Conservation (phyloP, 1,140 invertebrate species). For the Drosophila yakuba region DNA sequence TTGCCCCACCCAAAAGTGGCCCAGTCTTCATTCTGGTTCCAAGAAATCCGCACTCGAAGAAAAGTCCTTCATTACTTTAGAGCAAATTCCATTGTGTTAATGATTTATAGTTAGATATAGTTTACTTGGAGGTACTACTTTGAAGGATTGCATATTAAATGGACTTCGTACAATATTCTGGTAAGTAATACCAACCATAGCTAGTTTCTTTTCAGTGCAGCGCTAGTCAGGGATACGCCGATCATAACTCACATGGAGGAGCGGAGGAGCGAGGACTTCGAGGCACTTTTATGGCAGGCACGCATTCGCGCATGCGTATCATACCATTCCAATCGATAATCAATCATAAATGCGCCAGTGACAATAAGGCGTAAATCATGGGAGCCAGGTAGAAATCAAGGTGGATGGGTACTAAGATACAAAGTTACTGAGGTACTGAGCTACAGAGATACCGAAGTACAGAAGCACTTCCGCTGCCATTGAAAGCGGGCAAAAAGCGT, state of each 20-base stretch:
- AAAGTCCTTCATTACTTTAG: neutral
- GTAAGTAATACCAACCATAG: too few species aligned
- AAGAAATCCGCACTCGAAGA: neutral
- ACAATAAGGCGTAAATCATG: constrained; percentile 82
- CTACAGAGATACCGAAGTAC: constrained; percentile 1
- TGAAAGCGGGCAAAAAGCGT: constrained; percentile 48
- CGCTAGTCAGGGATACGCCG: constrained; percentile 7
- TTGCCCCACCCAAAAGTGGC: constrained; percentile 36
- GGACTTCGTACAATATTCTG: too few species aligned
- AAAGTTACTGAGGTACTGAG: too few species aligned
- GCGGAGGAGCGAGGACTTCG: constrained; percentile 6
- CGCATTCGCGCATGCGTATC: constrained; percentile 82
- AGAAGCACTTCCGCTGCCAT: constrained; percentile 71
- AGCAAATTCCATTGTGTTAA: too few species aligned
- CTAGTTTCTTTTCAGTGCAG: neutral
- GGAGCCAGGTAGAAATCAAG: constrained; percentile 45
- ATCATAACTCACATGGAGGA: constrained; percentile 57
- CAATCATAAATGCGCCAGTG: constrained; percentile 83
- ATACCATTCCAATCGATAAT: constrained; percentile 82
- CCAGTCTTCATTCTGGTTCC: constrained; percentile 2
- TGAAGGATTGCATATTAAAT: neutral
- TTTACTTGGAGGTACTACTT: too few species aligned
- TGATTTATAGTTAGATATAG: too few species aligned
- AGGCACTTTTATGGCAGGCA: constrained; percentile 61
- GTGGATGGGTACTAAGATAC: neutral